Conservation (phyloP, 92 coral and sea anemone species). For the Phymanthus crucifer region DNA sequence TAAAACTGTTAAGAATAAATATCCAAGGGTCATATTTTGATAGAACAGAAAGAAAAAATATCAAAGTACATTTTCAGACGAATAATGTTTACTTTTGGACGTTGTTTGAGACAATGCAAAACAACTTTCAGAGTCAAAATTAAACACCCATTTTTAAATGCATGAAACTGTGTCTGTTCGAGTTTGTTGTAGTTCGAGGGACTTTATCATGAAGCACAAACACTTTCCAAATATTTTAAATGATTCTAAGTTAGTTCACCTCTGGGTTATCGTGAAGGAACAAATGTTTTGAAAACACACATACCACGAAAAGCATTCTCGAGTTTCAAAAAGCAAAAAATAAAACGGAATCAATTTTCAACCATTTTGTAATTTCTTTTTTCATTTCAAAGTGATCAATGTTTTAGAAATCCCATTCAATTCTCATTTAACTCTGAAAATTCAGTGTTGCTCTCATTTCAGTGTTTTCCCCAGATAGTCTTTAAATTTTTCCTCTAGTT, state of each 20-base stretch:
- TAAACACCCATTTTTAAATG: not conserved
- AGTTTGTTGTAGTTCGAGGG: not conserved
- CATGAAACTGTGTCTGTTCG: not conserved
- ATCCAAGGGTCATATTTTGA: no score
- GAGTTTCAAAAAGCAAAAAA: not conserved
- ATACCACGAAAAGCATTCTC: not conserved
- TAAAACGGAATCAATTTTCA: not conserved
- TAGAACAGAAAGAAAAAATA: not conserved
- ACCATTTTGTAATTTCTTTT: not conserved
- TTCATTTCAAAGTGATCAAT: not conserved
- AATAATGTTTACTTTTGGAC: not conserved
- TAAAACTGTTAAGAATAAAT: not conserved
- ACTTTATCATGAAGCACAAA: not conserved
- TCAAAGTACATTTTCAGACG: not conserved
- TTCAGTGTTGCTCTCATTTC: not conserved
- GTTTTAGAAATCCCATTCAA: not conserved
- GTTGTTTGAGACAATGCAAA: not conserved
- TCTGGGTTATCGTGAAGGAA: not conserved
- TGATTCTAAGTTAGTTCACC: constrained; percentile 3
- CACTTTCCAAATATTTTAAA: constrained; percentile 1
- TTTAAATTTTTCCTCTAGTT: not conserved
- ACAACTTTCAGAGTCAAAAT: not conserved
- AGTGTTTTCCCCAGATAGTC: no score
- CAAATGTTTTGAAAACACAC: not conserved
- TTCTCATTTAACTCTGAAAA: not conserved